Base-by-base conservation (phyloP, 2,888 invertebrate genomes). In the Eurois occulta region DNA sequence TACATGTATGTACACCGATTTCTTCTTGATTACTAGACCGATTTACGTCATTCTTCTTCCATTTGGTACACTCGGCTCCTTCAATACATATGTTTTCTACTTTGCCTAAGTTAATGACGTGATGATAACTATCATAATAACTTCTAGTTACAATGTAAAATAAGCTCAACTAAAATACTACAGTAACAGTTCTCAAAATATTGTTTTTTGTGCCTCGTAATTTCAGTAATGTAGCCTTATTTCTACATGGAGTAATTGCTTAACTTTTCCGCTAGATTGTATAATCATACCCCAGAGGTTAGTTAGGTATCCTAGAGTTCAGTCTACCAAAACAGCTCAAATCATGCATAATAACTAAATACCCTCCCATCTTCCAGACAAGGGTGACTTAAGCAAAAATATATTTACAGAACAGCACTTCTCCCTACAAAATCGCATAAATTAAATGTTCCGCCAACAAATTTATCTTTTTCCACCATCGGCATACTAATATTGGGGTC, bases 381-480 rank as follows among this genome's bases (percentile, higher is more conserved):
- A 75, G 76, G 79, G 68, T 78, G 81, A 88, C 69, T 79, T 68
- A 83, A 74, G 67, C 78, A 80, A 84, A 88, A 88, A 88, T 86
- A 89, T 86, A 88, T 88, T 88, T 88, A 87, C 85, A 76, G 90
- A 90, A 90, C 89, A 88, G 88, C 90, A 88, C 88, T 90, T 83
- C 87, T 88, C 90, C 87, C 89, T 90, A 88, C 91, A 94, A 95
- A 95, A 94, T 93, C 90, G 94, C 94, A 95, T 96, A 95, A 96
- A 95, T 96, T 96, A 95, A 95, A 94, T 93, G 94, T 92, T 92
- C 94, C 92, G 92, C 92, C 94, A 95, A 94, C 95, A 94, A 95
- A 95, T 95, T 96, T 96, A 96, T 96, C 95, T 95, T 95, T 94
- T 94, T 92, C 89, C 93, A 93, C 95, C 95, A 95, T 95, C 96